These are phyloP conservation scores for Spea hammondii DNA, from an alignment of 2,797 vertebrate genomes.

Conservation along the genomic window DNA sequence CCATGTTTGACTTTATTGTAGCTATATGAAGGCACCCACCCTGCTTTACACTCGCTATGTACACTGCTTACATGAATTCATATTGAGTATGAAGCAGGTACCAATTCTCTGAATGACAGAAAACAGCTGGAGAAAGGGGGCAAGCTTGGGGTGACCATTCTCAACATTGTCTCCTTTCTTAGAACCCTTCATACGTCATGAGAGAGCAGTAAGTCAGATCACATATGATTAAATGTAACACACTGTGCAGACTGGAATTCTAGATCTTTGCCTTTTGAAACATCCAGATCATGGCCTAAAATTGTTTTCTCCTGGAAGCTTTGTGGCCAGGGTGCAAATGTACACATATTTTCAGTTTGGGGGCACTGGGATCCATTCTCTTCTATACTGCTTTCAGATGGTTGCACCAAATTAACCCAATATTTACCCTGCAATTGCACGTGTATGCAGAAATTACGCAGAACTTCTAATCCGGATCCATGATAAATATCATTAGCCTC, in stretches of 20 bases:
- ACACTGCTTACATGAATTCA: slow-evolving; percentile 1
- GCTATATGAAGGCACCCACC: not conserved
- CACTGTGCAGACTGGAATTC: not conserved
- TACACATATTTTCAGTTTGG: not conserved
- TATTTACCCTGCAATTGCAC: slow-evolving; percentile 12
- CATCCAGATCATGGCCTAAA: not conserved
- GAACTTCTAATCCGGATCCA: not conserved
- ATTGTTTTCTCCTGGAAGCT: slow-evolving; percentile 1
- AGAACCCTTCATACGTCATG: not conserved
- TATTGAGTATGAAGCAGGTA: slow-evolving; percentile 7
- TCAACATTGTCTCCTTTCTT: not conserved
- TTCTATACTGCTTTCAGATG: slow-evolving; percentile 8
- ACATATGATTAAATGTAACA: not conserved
- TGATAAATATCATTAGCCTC: not conserved
- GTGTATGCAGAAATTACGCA: slow-evolving; percentile 13
- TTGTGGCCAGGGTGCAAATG: not conserved
- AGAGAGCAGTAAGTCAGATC: not conserved
- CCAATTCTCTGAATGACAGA: not conserved
- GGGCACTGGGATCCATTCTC: not conserved
- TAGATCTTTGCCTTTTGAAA: not conserved
- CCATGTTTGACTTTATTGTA: not conserved
- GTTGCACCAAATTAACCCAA: slow-evolving; percentile 4
- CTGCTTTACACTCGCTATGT: slow-evolving; percentile 13
- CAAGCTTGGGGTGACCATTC: not conserved
- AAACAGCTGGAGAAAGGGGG: not conserved